Evolutionary conservation across 1,140 invertebrate species (phyloP), one percentile per base, ranked within the genome.

Genomic region (Drosophila jambulina): DNA sequence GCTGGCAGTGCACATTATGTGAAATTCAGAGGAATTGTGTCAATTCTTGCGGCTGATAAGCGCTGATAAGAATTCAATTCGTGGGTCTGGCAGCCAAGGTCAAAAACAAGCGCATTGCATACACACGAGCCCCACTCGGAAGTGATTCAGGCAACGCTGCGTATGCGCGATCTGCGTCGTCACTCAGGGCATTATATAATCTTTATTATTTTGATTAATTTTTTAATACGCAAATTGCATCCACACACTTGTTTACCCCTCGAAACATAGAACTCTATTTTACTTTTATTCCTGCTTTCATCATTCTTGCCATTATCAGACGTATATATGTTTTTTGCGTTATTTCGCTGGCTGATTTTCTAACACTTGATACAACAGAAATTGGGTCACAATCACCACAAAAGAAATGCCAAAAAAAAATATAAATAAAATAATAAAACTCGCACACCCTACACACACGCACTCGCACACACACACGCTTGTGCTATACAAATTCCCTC

Each of bases 291-390:
- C 38, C 15, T 63, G 48, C 7, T n/a, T 36, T 25, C 48, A 6
- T n/a, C 36, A 29, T 69, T 64, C 43, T 40, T 2, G 23, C 38
- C 58, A 67, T 68, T 69, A 67, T 43, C 45, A 49, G 21, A 36
- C 25, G 4, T 10, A 21, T 25, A 7, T 46, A 2, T 34, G 1
- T 48, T 69, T 48, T 64, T 53, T 57, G 17, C 32, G 17, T 57
- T 62, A 21, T 45, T 53, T 76, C n/a, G 46, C 43, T 61, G 32
- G 23, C 61, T 69, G 56, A 49, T 56, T 51, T 60, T 70, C 71
- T 87, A 86, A 87, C 69, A 85, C 75, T 88, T 87, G 80, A 83
- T 88, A 88, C 60, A 87, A 87, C 80, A 70, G 77, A 88, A 88
- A 87, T 87, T 87, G 74, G 84, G 84, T 87, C 84, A 87, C 84